Base-by-base conservation (phyloP, 2,888 invertebrate species). In the Isotomurus palustris region DNA sequence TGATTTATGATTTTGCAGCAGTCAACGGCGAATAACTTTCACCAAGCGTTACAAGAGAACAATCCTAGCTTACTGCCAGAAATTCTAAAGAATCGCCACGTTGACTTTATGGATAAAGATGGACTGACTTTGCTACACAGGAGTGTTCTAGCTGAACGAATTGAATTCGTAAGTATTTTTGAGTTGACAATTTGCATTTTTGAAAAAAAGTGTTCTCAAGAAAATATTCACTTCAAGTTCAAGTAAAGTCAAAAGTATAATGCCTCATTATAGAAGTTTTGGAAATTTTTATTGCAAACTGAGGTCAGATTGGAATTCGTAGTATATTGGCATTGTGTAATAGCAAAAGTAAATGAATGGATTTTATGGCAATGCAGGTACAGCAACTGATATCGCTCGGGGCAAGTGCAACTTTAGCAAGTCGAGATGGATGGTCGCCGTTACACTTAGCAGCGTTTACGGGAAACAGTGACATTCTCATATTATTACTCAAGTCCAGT, bases 91-190 rank as follows among this genome's bases (percentile, higher is more conserved):
- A 65, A 60, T 58, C 60, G 62, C 47, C 68, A 67, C 48, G 60
- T 67, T 28, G 67, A 67, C 48, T 64, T 55, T 12, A 70, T 70
- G 68, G 70, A 70, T 53, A 66, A 70, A 50, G 57, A 62, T 41
- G 70, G 70, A 54, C 56, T 67, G 57, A 70, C 70, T 3, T 52
- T 70, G 24, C 56, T 70, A 6, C 70, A 70, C 49, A 64, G 63
- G 21, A 67, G 66, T 44, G 63, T 70, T 32, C 43, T 70, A 48
- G 68, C 68, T 10, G 67, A 68, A 66, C 53, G 70, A 56, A 58
- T 68, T 38, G 70, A 70, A 64, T 66, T 70, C 53, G 70, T 70
- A 68, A 70, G 69, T 64, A 2, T n/a, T n/a, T n/a, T n/a, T n/a
- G n/a, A n/a, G n/a, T n/a, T n/a, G n/a, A n/a, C n/a, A 17, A 28